Evolutionary conservation across 2,888 invertebrate genomes (phyloP), one percentile per base, ranked within the genome.

Genomic region (Pheosia gnoma): DNA sequence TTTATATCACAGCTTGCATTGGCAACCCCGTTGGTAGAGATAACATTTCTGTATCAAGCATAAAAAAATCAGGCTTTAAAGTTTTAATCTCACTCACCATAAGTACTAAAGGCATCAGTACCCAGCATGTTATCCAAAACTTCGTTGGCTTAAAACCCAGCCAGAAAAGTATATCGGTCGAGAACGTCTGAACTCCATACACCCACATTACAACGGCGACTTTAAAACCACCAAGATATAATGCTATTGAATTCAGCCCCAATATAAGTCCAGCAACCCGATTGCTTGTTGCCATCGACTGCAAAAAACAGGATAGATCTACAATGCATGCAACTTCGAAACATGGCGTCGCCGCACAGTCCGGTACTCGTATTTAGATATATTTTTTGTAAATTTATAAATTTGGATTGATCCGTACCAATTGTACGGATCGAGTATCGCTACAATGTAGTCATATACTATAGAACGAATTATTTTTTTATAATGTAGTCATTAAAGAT

Each of bases 141-240:
- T 78, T 80, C 0, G 90, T 87, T 37, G 91, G 90, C 60, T 83
- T 87, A 68, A 88, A 91, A 43, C 88, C 88, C 25, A 91, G 86
- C 86, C 88, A 88, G 80, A 88, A 91, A 36, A 88, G 80, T 65
- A 91, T 84, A 67, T 91, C 91, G 0, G 83, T 85, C 58, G 84
- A 81, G 64, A 90, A 88, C 57, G 71, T 87, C 53, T 81, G 66
- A 10, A 88, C 81, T 5, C 91, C 91, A 55, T 90, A 91, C 6
- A 90, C 60, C 87, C 89, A 91, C 87, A 90, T 88, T 2, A 91
- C 79, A 49, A 89, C 70, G 2, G 83, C 83, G 41, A 77, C 80
- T 72, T 84, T 88, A 52, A 82, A 70, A 10, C 82, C 81, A 38
- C 89, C 89, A 54, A 90, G 70, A 63, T 84, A 89, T n/a, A 86